Percentiles rank a stretch among this genome's conserved stretches.
phyloP scores from a whole-genome alignment of 2,797 vertebrate species.

The Lacerta bilineata region DNA sequence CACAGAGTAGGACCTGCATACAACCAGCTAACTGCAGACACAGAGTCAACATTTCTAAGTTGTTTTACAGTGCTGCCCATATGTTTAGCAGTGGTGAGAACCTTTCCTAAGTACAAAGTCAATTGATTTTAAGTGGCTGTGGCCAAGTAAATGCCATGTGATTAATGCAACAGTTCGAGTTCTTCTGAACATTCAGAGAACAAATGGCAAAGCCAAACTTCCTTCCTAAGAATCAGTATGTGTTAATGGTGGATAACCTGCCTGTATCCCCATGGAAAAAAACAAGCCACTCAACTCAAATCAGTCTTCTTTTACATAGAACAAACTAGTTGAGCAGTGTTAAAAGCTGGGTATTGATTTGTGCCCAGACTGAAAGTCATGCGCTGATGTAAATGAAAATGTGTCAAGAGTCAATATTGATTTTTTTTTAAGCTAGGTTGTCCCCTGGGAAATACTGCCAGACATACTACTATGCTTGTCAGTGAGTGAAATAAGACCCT shows the following conservation, averaged over 20 bases:
- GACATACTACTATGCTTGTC: slow-evolving; percentile 75
- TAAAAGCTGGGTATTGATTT: slow-evolving; percentile 87
- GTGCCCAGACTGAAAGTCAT: slow-evolving; percentile 81
- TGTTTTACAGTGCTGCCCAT: slow-evolving; percentile 21
- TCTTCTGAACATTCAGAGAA: slow-evolving; percentile 77
- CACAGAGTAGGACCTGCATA: background rate
- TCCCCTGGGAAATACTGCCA: slow-evolving; percentile 80
- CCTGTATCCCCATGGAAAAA: slow-evolving; percentile 66
- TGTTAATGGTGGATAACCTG: slow-evolving; percentile 69
- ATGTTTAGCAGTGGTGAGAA: background rate
- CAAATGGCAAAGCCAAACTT: slow-evolving; percentile 76
- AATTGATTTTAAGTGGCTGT: slow-evolving; percentile 75
- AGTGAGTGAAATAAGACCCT: slow-evolving; percentile 75
- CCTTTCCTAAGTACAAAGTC: slow-evolving; percentile 77
- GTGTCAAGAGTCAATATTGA: slow-evolving; percentile 87
- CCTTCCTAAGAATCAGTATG: slow-evolving; percentile 68
- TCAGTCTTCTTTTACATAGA: slow-evolving; percentile 76
- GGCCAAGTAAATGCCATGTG: slow-evolving; percentile 75
- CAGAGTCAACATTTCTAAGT: background rate
- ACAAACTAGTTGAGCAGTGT: slow-evolving; percentile 79
- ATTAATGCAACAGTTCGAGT: slow-evolving; percentile 77
- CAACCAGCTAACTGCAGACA: background rate
- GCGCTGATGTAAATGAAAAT: slow-evolving; percentile 86
- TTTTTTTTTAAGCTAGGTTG: slow-evolving; percentile 78
- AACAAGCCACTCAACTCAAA: slow-evolving; percentile 72